phyloP scores from a whole-genome alignment of 2,888 invertebrate species.

The Troides oblongomaculatus region DNA sequence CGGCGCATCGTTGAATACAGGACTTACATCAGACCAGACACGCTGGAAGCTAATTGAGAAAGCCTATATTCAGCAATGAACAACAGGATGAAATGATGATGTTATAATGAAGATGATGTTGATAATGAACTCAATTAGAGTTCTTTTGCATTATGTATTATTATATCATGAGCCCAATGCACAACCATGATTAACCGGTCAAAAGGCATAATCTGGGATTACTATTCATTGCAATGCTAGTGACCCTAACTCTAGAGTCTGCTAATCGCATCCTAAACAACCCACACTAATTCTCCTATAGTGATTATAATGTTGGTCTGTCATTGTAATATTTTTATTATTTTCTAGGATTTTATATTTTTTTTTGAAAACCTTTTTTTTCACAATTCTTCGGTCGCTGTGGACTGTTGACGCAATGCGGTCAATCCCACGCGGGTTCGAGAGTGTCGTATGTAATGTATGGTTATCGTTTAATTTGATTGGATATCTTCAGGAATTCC shows the following conservation, averaged over 20 bases:
- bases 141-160: constrained; percentile 8
- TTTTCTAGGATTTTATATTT: constrained; percentile 62
- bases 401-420: constrained; percentile 48
- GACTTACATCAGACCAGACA: too few relatives aligned
- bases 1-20: too few relatives aligned
- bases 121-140: too few relatives aligned
- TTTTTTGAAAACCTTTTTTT: constrained; percentile 64
- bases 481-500: constrained; percentile 76
- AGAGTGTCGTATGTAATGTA: constrained; percentile 32
- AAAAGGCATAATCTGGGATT: constrained; percentile 7
- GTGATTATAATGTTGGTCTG: constrained; percentile 43
- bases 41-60: too few relatives aligned
- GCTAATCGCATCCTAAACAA: constrained; percentile 17
- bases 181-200: constrained; percentile 8
- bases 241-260: constrained; percentile 11
- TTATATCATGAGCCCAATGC: constrained; percentile 9
- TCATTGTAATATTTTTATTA: constrained; percentile 62
- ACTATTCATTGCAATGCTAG: constrained; percentile 7
- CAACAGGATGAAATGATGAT: too few relatives aligned
- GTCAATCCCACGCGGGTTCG: constrained; percentile 53
- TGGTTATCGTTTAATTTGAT: constrained; percentile 78
- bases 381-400: constrained; percentile 49
- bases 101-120: too few relatives aligned
- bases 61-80: too few relatives aligned
- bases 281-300: constrained; percentile 36